Conservation (phyloP, 1,140 invertebrate species). For the Coboldia fuscipes region DNA sequence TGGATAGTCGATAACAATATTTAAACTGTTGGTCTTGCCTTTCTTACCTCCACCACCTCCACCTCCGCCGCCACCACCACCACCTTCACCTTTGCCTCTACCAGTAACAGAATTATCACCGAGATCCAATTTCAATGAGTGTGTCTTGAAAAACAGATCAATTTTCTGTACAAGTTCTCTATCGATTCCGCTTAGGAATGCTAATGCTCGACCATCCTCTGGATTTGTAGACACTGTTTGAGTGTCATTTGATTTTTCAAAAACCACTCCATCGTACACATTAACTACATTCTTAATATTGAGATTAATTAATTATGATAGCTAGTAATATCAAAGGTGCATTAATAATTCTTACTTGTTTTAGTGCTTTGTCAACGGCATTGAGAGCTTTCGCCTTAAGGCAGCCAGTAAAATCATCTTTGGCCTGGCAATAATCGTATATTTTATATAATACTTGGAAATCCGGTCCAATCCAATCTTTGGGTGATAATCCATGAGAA, state of each 20-base stretch:
- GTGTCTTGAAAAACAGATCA: constrained; percentile 16
- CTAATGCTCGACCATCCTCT: constrained; percentile 14
- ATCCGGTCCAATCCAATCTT: constrained; percentile 14
- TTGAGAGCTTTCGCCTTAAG: constrained; percentile 31
- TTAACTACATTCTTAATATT: constrained; percentile 25
- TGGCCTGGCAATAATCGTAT: constrained; percentile 33
- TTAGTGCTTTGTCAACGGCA: constrained; percentile 27
- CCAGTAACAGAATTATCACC: constrained; percentile 7
- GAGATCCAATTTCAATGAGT: constrained; percentile 14
- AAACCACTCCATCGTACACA: constrained; percentile 28
- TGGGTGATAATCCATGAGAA: too few species aligned
- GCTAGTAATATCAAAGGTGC: background rate
- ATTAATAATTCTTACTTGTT: constrained; percentile 19
- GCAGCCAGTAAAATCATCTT: constrained; percentile 29
- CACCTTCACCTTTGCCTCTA: background rate
- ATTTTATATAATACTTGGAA: constrained; percentile 28
- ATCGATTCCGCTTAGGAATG: constrained; percentile 11
- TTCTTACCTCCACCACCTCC: constrained; percentile 12
- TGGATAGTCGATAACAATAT: constrained; percentile 6
- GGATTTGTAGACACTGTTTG: constrained; percentile 18
- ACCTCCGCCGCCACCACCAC: constrained; percentile 2
- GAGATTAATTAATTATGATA: background rate
- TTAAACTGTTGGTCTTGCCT: constrained; percentile 11
- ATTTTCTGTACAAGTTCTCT: constrained; percentile 13
- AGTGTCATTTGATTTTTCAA: constrained; percentile 29